Conservation (phyloP, 2,113 vertebrate genomes). For the Plecotus auritus region DNA sequence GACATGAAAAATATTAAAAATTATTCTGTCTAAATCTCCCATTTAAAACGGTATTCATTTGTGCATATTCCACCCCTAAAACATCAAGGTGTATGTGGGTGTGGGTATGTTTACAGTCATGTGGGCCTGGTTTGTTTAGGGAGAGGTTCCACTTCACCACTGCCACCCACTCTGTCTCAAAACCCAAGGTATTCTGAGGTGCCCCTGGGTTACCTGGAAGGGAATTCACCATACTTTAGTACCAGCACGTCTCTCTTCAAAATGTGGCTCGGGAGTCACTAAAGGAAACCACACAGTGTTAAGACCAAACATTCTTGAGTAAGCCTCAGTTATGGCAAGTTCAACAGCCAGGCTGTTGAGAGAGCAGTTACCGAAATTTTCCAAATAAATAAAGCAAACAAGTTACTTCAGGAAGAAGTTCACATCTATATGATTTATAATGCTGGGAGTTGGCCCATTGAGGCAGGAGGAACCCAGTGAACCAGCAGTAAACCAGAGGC, state of each 20-base stretch:
- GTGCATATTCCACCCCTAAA: constrained; percentile 45
- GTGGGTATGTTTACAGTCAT: constrained; percentile 39
- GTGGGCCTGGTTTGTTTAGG: constrained; percentile 56
- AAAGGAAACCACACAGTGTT: constrained; percentile 79
- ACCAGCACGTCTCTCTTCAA: constrained; percentile 74
- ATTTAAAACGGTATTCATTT: neutral
- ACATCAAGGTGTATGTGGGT: constrained; percentile 55
- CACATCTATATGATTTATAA: constrained; percentile 82
- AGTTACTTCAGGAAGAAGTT: constrained; percentile 81
- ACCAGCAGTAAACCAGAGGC: constrained; percentile 73
- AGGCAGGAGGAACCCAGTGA: constrained; percentile 71
- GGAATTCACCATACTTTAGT: constrained; percentile 67
- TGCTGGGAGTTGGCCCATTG: constrained; percentile 64
- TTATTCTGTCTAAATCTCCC: constrained; percentile 25
- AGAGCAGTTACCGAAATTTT: constrained; percentile 82
- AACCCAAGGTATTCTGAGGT: constrained; percentile 59
- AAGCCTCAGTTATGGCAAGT: constrained; percentile 76
- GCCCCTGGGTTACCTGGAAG: constrained; percentile 76
- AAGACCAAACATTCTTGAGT: constrained; percentile 80
- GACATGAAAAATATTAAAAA: constrained; percentile 51
- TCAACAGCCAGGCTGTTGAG: constrained; percentile 73
- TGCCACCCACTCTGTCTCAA: constrained; percentile 59
- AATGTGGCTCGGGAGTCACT: constrained; percentile 72
- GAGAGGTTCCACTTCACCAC: constrained; percentile 45
- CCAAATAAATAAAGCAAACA: constrained; percentile 86